Conservation (phyloP, 2,113 vertebrate species). For the Blennius ocellaris region DNA sequence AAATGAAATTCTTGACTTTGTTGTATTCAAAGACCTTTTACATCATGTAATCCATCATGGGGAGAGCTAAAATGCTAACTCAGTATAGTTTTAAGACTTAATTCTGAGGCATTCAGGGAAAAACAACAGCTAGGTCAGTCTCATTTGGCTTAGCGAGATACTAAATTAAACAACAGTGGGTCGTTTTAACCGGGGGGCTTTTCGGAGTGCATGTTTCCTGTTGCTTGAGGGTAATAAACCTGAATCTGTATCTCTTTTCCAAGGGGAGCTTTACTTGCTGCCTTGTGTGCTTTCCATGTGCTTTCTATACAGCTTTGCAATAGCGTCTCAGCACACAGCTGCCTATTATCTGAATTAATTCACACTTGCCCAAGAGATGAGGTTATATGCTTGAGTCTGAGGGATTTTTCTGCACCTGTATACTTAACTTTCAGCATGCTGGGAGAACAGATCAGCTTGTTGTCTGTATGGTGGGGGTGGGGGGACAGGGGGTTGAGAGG, state of each 20-base stretch:
- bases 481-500: too few species aligned
- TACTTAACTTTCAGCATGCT: constrained; percentile 12
- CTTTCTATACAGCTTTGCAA: constrained; percentile 1
- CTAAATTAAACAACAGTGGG: too few species aligned
- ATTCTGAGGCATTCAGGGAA: too few species aligned
- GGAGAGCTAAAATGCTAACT: too few species aligned
- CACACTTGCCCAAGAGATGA: constrained; percentile 16
- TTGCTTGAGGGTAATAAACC: not conserved
- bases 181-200: too few species aligned
- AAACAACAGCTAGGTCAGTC: too few species aligned
- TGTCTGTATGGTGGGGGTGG: constrained; percentile 9
- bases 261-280: not conserved
- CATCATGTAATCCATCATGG: too few species aligned
- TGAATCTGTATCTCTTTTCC: not conserved
- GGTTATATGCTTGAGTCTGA: constrained; percentile 3
- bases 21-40: too few species aligned
- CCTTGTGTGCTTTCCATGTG: not conserved
- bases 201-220: too few species aligned
- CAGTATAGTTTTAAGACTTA: too few species aligned
- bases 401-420: constrained; percentile 9
- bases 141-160: too few species aligned
- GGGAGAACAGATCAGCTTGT: constrained; percentile 18
- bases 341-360: constrained; percentile 15
- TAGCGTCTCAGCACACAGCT: not conserved
- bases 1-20: too few species aligned